These are phyloP conservation scores for Notarius lentiginosus DNA, from an alignment of 2,113 vertebrate genomes.

Conservation along the genomic window DNA sequence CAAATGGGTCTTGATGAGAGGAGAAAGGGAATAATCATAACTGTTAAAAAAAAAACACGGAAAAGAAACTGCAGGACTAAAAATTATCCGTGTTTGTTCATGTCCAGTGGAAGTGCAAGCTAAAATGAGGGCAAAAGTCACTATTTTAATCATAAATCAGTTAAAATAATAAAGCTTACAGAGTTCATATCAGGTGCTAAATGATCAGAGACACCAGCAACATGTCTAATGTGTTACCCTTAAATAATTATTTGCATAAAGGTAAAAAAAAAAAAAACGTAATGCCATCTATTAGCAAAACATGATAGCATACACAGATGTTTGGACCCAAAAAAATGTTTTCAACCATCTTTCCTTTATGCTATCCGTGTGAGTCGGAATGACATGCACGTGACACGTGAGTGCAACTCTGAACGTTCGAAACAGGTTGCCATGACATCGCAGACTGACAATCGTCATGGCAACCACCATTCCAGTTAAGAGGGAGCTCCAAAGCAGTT, in stretches of 20 bases:
- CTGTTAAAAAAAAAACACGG: neutral
- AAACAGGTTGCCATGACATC: conserved; percentile 24
- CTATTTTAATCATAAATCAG: neutral
- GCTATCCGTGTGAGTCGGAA: neutral
- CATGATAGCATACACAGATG: neutral
- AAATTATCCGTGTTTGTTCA: neutral
- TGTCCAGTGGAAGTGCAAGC: neutral
- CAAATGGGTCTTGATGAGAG: conserved; percentile 90
- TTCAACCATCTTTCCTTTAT: neutral
- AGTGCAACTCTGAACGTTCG: conserved; percentile 17
- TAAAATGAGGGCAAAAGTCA: neutral
- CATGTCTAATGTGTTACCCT: neutral
- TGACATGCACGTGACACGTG: neutral
- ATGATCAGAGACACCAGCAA: neutral
- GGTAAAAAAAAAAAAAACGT: neutral
- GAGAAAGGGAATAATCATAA: conserved; percentile 60
- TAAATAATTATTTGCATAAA: neutral
- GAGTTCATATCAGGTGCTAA: neutral
- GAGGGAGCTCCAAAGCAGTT: conserved; percentile 10
- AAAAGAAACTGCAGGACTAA: neutral
- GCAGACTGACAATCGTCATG: conserved; percentile 39
- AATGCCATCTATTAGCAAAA: neutral
- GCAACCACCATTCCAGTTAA: conserved; percentile 44
- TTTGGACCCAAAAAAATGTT: neutral
- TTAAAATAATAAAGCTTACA: neutral